A percentile compares a stretch with the other conserved stretches of the same genome.
Evolutionary conservation across 1,140 invertebrate species (phyloP).

Genomic region (Charaxes varanes): DNA sequence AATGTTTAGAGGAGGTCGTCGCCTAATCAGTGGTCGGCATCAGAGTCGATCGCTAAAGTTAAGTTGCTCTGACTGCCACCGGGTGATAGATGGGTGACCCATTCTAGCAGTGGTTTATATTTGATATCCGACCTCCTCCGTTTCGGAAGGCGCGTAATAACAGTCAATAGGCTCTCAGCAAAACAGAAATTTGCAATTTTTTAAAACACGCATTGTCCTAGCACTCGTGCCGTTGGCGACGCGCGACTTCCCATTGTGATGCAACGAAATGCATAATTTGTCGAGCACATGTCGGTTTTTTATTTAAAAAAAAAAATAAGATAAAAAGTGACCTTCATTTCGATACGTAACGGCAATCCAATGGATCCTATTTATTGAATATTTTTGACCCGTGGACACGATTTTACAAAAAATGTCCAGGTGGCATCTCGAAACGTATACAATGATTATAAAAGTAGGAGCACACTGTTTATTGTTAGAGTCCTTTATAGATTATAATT

Average conservation of each 20-base stretch:
- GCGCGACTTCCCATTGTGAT: constrained; percentile 46
- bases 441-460: constrained; percentile 7
- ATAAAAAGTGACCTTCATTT: constrained; percentile 60
- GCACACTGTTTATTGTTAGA: constrained; percentile 11
- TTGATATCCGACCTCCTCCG: no score
- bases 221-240: constrained; percentile 51
- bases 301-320: constrained; percentile 42
- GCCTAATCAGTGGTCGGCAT: no score
- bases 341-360: constrained; percentile 54
- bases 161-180: constrained; percentile 45
- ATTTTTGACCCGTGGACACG: constrained; percentile 64
- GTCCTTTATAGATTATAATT: no score
- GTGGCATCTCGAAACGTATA: constrained; percentile 36
- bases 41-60: no score
- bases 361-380: constrained; percentile 48
- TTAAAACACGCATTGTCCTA: constrained; percentile 40
- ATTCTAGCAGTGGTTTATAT: no score
- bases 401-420: constrained; percentile 54
- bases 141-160: no score
- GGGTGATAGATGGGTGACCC: no score
- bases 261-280: constrained; percentile 69
- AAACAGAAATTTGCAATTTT: constrained; percentile 61
- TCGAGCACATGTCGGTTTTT: constrained; percentile 68
- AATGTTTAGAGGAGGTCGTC: no score
- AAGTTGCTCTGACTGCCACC: no score